phyloP scores from a whole-genome alignment of 35 echinoderm and acorn worm genomes.

The Patiria miniata region DNA sequence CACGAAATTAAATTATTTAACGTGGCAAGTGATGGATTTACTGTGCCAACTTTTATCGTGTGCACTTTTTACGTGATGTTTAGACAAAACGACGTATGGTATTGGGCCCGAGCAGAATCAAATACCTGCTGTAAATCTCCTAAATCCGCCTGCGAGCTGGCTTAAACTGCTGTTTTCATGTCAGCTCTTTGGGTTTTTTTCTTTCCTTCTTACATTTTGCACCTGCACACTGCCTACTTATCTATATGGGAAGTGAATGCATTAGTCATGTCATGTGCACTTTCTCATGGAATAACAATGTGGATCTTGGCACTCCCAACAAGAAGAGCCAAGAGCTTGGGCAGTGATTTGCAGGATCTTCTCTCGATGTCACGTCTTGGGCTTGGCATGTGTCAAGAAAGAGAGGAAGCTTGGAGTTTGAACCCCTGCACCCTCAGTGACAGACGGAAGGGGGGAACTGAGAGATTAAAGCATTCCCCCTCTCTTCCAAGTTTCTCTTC shows the following conservation, averaged over 20 bases:
- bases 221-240: slow-evolving; percentile 10
- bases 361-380: too few relatives aligned
- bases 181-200: neutral
- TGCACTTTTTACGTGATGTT: slow-evolving; percentile 11
- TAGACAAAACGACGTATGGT: slow-evolving; percentile 17
- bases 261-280: slow-evolving; percentile 25
- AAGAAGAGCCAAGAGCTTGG: neutral
- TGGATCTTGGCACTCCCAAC: neutral
- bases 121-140: slow-evolving; percentile 20
- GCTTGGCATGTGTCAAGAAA: too few relatives aligned
- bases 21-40: slow-evolving; percentile 22
- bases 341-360: too few relatives aligned
- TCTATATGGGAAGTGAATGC: neutral
- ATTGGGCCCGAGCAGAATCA: neutral
- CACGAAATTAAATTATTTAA: slow-evolving; percentile 23
- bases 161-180: slow-evolving; percentile 25
- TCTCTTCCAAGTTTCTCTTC: too few relatives aligned
- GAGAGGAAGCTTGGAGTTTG: too few relatives aligned
- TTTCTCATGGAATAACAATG: slow-evolving; percentile 9
- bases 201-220: neutral
- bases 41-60: neutral
- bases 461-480: too few relatives aligned
- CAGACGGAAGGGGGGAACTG: too few relatives aligned
- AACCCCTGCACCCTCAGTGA: too few relatives aligned
- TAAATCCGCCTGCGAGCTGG: slow-evolving; percentile 1